phyloP scores from a whole-genome alignment of 1,140 invertebrate species.

The Drosophila mojavensis region DNA sequence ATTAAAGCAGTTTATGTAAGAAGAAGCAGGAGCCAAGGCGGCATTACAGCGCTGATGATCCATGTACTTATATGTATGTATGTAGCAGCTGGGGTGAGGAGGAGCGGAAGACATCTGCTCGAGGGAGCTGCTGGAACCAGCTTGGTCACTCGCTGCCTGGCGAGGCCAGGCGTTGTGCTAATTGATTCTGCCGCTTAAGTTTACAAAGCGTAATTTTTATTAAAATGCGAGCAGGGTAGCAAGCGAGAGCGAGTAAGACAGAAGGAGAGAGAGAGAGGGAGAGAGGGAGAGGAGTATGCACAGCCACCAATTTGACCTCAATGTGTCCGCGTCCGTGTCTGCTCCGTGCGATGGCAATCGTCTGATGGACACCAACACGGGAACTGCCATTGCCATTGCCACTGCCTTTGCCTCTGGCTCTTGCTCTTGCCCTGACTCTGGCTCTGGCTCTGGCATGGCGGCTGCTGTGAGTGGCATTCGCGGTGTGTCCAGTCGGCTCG shows the following conservation, averaged over 20 bases:
- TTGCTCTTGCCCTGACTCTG: background rate
- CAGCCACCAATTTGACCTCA: slow-evolving; percentile 41
- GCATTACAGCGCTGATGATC: slow-evolving; percentile 16
- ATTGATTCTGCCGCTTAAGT: slow-evolving; percentile 72
- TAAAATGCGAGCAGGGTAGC: slow-evolving; percentile 44
- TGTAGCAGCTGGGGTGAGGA: no score
- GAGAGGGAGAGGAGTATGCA: background rate
- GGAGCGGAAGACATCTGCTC: background rate
- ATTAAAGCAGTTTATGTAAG: no score
- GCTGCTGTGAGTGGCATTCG: slow-evolving; percentile 22
- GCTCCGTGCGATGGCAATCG: slow-evolving; percentile 42
- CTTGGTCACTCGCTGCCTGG: slow-evolving; percentile 13
- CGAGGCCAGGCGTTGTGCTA: slow-evolving; percentile 51
- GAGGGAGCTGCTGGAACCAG: background rate
- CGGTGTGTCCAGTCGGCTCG: slow-evolving; percentile 7
- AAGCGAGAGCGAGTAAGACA: background rate
- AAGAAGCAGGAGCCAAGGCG: background rate
- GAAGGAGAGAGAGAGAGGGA: no score
- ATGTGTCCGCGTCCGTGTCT: slow-evolving; percentile 18
- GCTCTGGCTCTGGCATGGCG: background rate
- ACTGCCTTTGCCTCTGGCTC: background rate
- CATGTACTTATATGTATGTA: background rate
- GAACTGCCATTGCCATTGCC: background rate
- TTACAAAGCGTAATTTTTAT: slow-evolving; percentile 62
- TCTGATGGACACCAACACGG: slow-evolving; percentile 35